These are phyloP conservation scores for Porites rus DNA, from an alignment of 92 coral and sea anemone species.

Conservation along the genomic window DNA sequence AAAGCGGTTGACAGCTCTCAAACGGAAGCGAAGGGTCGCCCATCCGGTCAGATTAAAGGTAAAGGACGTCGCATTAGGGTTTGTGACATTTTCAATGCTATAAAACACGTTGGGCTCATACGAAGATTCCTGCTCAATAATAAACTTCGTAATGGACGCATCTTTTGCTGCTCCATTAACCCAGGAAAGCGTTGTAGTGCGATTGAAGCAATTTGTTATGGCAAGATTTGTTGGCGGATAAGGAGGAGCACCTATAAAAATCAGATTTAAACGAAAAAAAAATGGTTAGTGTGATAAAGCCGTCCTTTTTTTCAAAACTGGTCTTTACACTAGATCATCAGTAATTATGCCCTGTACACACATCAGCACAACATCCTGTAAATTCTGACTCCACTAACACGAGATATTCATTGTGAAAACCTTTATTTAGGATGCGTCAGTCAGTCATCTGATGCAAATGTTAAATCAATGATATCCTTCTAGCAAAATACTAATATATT, in stretches of 20 bases:
- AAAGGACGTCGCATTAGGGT: slow-evolving; percentile 44
- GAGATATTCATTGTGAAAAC: no score
- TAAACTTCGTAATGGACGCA: slow-evolving; percentile 77
- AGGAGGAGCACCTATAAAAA: slow-evolving; percentile 1
- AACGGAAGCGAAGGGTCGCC: slow-evolving; percentile 79
- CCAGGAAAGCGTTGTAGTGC: slow-evolving; percentile 78
- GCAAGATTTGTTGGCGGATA: slow-evolving; percentile 63
- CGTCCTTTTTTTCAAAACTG: no score
- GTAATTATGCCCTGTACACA: no score
- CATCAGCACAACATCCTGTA: no score
- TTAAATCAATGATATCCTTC: no score
- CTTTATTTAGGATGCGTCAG: no score
- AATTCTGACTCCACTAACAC: no score
- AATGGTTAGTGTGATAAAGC: no score
- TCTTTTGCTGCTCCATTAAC: slow-evolving; percentile 30
- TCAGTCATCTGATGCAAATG: no score
- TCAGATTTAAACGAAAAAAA: no score
- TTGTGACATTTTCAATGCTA: slow-evolving; percentile 53
- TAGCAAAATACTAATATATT: no score
- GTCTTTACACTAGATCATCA: no score
- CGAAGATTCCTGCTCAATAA: slow-evolving; percentile 74
- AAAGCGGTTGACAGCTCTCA: slow-evolving; percentile 80
- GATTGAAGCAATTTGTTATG: slow-evolving; percentile 52
- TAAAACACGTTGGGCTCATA: slow-evolving; percentile 54
- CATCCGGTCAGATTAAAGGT: slow-evolving; percentile 63